Evolutionary conservation across 2,888 invertebrate genomes (phyloP), one percentile per base, ranked within the genome.

Genomic region (Thumatha senex): DNA sequence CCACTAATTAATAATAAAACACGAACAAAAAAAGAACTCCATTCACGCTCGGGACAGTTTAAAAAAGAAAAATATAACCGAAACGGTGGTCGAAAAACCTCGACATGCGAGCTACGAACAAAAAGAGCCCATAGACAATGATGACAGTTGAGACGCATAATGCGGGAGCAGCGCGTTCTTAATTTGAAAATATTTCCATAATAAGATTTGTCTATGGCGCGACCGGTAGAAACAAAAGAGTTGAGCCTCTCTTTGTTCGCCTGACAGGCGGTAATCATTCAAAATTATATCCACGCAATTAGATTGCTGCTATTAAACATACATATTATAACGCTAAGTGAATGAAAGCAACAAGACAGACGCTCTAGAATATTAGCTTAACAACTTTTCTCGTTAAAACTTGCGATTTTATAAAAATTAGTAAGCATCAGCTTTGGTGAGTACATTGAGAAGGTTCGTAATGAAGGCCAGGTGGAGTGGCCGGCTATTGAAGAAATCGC

Each of bases 1-100:
- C 81, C 90, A 89, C 90, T 91, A 91, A 91, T 90, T 91, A 91
- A 90, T 91, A 91, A 91, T 90, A 91, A 91, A 89, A 90, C 90
- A 89, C 86, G 86, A 84, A 82, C 88, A 89, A 89, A 90, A 89
- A 91, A 91, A 88, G 84, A 77, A 76, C 79, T 77, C 88, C 84
- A 89, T 90, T 89, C 89, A 89, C 84, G 86, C 84, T 83, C 82
- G 82, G 86, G 86, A 86, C 89, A 82, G 86, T 82, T 79, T 78
- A 80, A 86, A 84, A 86, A 82, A 79, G 73, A 74, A 82, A 77
- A 82, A 81, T 88, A 31, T 82, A 84, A 86, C 88, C 88, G 80
- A 90, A 91, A 90, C 89, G 89, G 86, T 90, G 91, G 90, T 89
- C 90, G 89, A 91, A 90, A 89, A 86, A 84, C 77, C 83, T 84